phyloP scores from a whole-genome alignment of 1,140 invertebrate genomes.

The Hyposmocoma kahamanoa region DNA sequence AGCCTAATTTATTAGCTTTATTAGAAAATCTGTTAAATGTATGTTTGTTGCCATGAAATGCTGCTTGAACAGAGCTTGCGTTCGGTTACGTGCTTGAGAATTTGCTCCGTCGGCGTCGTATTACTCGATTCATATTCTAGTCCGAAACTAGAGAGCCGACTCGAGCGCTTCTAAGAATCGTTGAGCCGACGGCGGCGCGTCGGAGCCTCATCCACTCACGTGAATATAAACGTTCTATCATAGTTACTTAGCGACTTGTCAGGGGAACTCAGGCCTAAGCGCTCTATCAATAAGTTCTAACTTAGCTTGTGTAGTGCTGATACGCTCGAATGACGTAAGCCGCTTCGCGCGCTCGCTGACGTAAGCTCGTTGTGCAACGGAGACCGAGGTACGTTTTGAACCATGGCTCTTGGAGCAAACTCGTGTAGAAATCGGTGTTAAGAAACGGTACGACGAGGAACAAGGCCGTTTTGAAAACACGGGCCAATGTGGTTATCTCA shows the following conservation, averaged over 20 bases:
- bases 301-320: slow-evolving; percentile 30
- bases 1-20: too few relatives aligned
- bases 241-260: slow-evolving; percentile 32
- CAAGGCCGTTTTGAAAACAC: slow-evolving; percentile 54
- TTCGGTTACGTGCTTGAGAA: too few relatives aligned
- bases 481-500: slow-evolving; percentile 8
- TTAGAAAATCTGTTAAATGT: too few relatives aligned
- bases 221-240: slow-evolving; percentile 71
- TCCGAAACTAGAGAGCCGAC: slow-evolving; percentile 65
- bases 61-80: too few relatives aligned
- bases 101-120: slow-evolving; percentile 29
- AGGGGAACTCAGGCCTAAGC: slow-evolving; percentile 32
- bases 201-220: slow-evolving; percentile 70
- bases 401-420: slow-evolving; percentile 61
- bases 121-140: slow-evolving; percentile 67
- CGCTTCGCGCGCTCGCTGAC: slow-evolving; percentile 65
- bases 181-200: slow-evolving; percentile 64
- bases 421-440: slow-evolving; percentile 67
- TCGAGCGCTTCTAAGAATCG: slow-evolving; percentile 69
- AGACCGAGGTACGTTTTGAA: slow-evolving; percentile 66
- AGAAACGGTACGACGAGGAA: slow-evolving; percentile 52
- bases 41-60: too few relatives aligned
- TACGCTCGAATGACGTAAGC: slow-evolving; percentile 68
- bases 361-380: slow-evolving; percentile 72
- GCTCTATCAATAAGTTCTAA: slow-evolving; percentile 30